Conservation (phyloP, 2,888 invertebrate species). For the Meiosimyza platycephala region DNA sequence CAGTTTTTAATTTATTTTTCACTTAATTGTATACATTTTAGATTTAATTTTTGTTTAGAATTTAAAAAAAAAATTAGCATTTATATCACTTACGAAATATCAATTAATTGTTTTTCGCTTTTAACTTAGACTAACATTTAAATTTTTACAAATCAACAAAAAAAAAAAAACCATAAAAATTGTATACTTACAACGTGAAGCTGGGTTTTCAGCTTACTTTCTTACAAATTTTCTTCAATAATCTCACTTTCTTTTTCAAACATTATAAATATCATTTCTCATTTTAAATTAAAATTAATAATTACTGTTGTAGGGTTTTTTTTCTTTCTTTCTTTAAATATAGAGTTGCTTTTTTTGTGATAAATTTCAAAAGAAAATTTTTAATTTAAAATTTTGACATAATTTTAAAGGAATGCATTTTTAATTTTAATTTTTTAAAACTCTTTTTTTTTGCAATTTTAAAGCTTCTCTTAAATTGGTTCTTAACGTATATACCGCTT, state of each 20-base stretch:
- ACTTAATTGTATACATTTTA: not conserved
- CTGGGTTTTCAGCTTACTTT: constrained; percentile 33
- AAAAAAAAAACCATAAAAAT: not conserved
- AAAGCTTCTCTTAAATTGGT: constrained; percentile 4
- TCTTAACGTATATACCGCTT: not conserved
- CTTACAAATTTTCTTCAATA: too few species aligned
- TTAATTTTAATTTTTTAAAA: constrained; percentile 17
- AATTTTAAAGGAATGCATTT: constrained; percentile 46
- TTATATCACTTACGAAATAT: constrained; percentile 37
- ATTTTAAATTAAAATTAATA: constrained; percentile 57
- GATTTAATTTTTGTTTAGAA: constrained; percentile 9
- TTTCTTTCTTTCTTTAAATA: constrained; percentile 15
- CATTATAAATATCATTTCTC: not conserved
- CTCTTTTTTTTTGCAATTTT: constrained; percentile 36
- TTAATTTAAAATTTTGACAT: constrained; percentile 31
- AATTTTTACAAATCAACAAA: constrained; percentile 2
- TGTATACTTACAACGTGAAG: constrained; percentile 15
- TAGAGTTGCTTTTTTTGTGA: constrained; percentile 17
- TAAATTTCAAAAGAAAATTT: constrained; percentile 24
- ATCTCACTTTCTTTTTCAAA: constrained; percentile 37
- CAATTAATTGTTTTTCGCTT: constrained; percentile 31
- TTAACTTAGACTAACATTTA: constrained; percentile 7
- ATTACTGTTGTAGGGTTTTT: constrained; percentile 51
- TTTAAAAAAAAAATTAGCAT: constrained; percentile 19
- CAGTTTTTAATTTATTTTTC: not conserved